Base-by-base conservation (phyloP, 2,888 invertebrate species). In the Drosophila rubida region DNA sequence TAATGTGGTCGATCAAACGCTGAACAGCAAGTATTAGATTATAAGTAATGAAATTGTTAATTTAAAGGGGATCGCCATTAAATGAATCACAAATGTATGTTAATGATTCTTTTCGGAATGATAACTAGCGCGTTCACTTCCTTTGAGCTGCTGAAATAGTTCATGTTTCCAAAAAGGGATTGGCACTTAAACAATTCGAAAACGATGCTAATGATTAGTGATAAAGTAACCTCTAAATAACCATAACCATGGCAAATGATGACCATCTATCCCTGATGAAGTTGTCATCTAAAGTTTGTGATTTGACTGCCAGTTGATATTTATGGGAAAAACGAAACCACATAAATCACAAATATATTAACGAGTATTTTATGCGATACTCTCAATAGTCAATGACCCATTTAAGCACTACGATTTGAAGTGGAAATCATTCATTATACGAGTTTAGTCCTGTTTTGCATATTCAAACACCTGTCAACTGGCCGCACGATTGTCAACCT, bases 381-480 rank as follows among this genome's bases (percentile, higher is more conserved):
- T 11, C 14, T 41, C 41, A 14, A 37, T 37, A 37, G 13, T 13
- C 41, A 41, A 27, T 53, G 27, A 16, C 13, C 22, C 53, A 54
- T 30, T 55, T 45, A 45, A 35, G 9, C 35, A 6, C 13, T 22
- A 42, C 30, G 19, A 19, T 54, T 32, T 13, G 30, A 30, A 44
- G 27, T 41, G 41, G 41, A 53, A 53, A 19, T 53, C 19, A 27
- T 53, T 13, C 8, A 53, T 53, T 53, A 41, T 27, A 37, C 35
- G 16, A 19, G 23, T 27, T 41, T 37, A 51, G n/a, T 22, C 9
- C 41, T 27, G 25, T 19, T 53, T 42, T 13, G 53, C 53, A 53
- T 53, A 51, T 51, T 51, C 39, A 25, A 53, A 53, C 69, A 73
- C 55, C 71, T 70, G 69, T 41, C 45, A 19, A 37, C 35, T 39